These are phyloP conservation scores for Sarcophaga bullata DNA, from an alignment of 1,140 invertebrate species.

Conservation along the genomic window DNA sequence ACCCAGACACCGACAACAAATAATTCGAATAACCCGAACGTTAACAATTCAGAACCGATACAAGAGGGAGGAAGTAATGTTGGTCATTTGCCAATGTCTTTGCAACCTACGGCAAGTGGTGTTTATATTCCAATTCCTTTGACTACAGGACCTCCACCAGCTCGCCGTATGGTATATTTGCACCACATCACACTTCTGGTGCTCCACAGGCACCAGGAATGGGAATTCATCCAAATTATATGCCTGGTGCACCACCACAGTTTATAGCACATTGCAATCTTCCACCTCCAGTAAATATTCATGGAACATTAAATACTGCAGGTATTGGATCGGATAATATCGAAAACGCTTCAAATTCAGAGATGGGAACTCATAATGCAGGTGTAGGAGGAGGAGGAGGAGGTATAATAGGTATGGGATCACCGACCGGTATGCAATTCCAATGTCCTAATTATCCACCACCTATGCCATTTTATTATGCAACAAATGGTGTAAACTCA, in stretches of 20 bases:
- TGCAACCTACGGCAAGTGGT: slow-evolving; percentile 9
- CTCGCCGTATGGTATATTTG: slow-evolving; percentile 41
- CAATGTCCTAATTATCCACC: slow-evolving; percentile 43
- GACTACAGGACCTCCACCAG: slow-evolving; percentile 6
- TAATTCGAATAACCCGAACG: slow-evolving; percentile 1
- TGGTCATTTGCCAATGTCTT: background rate
- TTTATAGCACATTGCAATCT: slow-evolving; percentile 26
- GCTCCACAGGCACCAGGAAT: background rate
- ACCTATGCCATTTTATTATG: slow-evolving; percentile 44
- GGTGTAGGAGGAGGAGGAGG: background rate
- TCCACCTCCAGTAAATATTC: background rate
- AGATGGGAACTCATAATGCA: background rate
- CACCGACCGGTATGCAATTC: slow-evolving; percentile 28
- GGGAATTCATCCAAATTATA: slow-evolving; percentile 38
- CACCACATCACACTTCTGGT: slow-evolving; percentile 15
- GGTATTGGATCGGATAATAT: background rate
- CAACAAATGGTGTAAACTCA: background rate
- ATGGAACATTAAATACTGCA: background rate
- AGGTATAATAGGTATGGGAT: background rate
- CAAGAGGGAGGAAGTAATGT: background rate
- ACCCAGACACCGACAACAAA: slow-evolving; percentile 4
- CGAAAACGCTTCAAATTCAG: background rate
- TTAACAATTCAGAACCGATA: background rate
- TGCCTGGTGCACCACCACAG: slow-evolving; percentile 2
- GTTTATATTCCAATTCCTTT: slow-evolving; percentile 41